A percentile compares a stretch with the other conserved stretches of the same genome.
phyloP scores from a whole-genome alignment of 1,140 invertebrate species.

The Pseudomyrmex pallidus region DNA sequence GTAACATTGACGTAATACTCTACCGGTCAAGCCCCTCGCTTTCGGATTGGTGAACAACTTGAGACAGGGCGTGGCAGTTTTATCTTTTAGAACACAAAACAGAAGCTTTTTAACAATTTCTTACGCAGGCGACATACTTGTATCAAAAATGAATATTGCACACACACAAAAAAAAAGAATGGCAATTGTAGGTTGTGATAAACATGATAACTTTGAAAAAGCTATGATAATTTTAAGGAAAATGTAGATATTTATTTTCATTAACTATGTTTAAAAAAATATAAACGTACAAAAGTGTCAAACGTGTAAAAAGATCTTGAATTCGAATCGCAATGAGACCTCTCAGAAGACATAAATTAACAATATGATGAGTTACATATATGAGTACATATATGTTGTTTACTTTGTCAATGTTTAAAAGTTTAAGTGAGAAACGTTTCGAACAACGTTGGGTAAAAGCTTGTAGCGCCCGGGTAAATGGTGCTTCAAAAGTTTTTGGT shows the following conservation, averaged over 20 bases:
- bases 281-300: too few species aligned
- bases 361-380: neutral
- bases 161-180: neutral
- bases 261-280: too few species aligned
- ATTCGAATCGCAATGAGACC: too few species aligned
- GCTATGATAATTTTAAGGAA: too few species aligned
- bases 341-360: too few species aligned
- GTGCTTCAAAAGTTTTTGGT: constrained; percentile 70
- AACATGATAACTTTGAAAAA: too few species aligned
- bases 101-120: too few species aligned
- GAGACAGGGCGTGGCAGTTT: constrained; percentile 74
- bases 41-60: constrained; percentile 73
- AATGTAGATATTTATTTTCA: too few species aligned
- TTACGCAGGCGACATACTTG: too few species aligned
- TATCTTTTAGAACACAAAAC: constrained; percentile 65
- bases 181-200: too few species aligned
- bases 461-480: constrained; percentile 61
- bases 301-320: too few species aligned
- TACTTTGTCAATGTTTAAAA: constrained; percentile 13
- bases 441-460: constrained; percentile 34
- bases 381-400: neutral
- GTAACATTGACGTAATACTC: constrained; percentile 80
- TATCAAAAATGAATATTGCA: too few species aligned
- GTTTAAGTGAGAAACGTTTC: neutral
- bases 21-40: constrained; percentile 69